Evolutionary conservation across 2,797 vertebrate species (phyloP).

Genomic region (Sarcophilus harrisii): DNA sequence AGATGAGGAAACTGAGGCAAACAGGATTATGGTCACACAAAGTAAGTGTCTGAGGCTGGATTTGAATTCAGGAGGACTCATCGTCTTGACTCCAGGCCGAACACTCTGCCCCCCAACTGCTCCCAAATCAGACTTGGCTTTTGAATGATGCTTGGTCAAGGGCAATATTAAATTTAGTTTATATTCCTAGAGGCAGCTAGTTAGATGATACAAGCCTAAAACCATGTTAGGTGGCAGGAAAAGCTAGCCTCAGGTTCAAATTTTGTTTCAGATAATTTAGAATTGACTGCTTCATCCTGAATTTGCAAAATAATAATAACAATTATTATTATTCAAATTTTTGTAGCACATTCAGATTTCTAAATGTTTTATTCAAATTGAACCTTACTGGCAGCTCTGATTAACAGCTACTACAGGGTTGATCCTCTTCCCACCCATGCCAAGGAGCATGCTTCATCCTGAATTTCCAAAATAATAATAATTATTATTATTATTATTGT

Average conservation of each 20-base stretch:
- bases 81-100: too few species aligned
- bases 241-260: constrained; percentile 24
- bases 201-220: constrained; percentile 35
- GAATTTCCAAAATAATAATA: not conserved
- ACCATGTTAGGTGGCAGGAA: not conserved
- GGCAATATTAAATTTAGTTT: constrained; percentile 27
- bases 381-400: too few species aligned
- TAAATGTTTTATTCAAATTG: too few species aligned
- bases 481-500: not conserved
- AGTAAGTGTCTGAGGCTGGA: not conserved
- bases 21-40: not conserved
- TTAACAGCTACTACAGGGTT: too few species aligned
- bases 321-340: too few species aligned
- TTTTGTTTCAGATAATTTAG: not conserved
- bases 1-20: not conserved
- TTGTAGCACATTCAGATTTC: too few species aligned
- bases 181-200: constrained; percentile 24
- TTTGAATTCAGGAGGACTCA: not conserved
- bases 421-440: too few species aligned
- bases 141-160: constrained; percentile 31
- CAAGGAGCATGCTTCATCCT: too few species aligned
- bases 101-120: not conserved
- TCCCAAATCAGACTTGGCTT: constrained; percentile 4
- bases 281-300: not conserved
- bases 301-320: too few species aligned